Evolutionary conservation across 2,888 invertebrate genomes (phyloP).

Genomic region (Chrysolina oricalcia): DNA sequence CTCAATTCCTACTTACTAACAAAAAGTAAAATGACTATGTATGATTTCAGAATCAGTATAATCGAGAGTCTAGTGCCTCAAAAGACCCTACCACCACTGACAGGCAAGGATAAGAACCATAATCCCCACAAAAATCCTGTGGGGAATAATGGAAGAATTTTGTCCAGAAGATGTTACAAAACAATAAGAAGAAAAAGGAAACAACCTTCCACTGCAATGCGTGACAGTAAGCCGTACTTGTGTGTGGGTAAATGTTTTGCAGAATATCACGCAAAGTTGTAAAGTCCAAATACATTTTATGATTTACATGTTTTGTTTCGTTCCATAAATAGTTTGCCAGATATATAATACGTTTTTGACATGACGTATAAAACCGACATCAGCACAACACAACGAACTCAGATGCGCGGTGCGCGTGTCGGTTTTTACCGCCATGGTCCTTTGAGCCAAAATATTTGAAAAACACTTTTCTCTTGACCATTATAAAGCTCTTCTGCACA

Average conservation of each 20-base stretch:
- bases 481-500: too few species aligned
- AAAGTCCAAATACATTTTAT: slow-evolving; percentile 7
- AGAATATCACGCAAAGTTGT: slow-evolving; percentile 16
- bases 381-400: slow-evolving; percentile 14
- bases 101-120: slow-evolving; percentile 18
- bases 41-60: slow-evolving; percentile 29
- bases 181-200: slow-evolving; percentile 26
- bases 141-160: slow-evolving; percentile 23
- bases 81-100: slow-evolving; percentile 17
- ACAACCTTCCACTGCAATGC: slow-evolving; percentile 30
- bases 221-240: slow-evolving; percentile 8
- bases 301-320: background rate
- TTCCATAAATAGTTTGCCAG: slow-evolving; percentile 15
- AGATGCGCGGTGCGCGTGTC: slow-evolving; percentile 7
- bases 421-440: slow-evolving; percentile 11
- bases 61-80: slow-evolving; percentile 37
- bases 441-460: slow-evolving; percentile 12
- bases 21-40: slow-evolving; percentile 17
- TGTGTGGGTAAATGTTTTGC: slow-evolving; percentile 3
- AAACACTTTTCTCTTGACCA: background rate
- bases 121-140: slow-evolving; percentile 24
- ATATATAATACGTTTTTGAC: slow-evolving; percentile 6
- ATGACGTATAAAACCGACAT: slow-evolving; percentile 14
- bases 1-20: slow-evolving; percentile 43
- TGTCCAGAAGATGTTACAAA: slow-evolving; percentile 18